phyloP scores from a whole-genome alignment of 1,140 invertebrate genomes.

The Philopotamus ludificatus region DNA sequence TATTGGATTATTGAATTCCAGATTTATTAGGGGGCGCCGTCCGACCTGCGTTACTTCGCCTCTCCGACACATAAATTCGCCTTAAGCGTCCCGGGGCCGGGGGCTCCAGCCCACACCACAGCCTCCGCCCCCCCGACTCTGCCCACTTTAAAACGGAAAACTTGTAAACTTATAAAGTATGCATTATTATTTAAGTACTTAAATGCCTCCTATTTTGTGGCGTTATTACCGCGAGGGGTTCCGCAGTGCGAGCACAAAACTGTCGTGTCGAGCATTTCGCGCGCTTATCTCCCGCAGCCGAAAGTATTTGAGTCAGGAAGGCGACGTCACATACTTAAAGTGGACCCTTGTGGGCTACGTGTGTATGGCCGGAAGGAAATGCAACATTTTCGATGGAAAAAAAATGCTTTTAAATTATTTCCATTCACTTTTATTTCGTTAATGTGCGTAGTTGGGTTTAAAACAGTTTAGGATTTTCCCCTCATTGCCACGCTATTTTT shows the following conservation, averaged over 20 bases:
- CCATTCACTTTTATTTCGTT: too few relatives aligned
- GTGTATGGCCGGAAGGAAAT: too few relatives aligned
- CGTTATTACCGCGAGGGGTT: conserved; percentile 12
- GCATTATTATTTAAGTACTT: conserved; percentile 5
- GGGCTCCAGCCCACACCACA: background rate
- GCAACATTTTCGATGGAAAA: too few relatives aligned
- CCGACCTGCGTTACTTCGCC: background rate
- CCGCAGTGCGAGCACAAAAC: conserved; percentile 19
- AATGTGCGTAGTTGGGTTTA: too few relatives aligned
- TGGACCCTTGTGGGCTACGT: too few relatives aligned
- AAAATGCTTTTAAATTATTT: too few relatives aligned
- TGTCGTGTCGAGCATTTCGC: conserved; percentile 29
- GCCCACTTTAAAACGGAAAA: conserved; percentile 17
- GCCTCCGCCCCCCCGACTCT: background rate
- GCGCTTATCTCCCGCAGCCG: conserved; percentile 17
- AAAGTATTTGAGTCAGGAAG: conserved; percentile 28
- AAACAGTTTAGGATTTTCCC: too few relatives aligned
- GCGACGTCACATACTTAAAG: background rate
- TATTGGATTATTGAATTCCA: conserved; percentile 41
- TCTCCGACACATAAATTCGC: conserved; percentile 22
- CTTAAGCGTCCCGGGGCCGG: conserved; percentile 4
- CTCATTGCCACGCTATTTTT: too few relatives aligned
- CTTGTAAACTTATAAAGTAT: conserved; percentile 28
- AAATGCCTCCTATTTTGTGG: background rate
- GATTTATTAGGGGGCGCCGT: conserved; percentile 36